Percentiles rank a stretch among this genome's conserved stretches.
phyloP scores from a whole-genome alignment of 2,888 invertebrate species.

The Euplagia quadripunctaria region DNA sequence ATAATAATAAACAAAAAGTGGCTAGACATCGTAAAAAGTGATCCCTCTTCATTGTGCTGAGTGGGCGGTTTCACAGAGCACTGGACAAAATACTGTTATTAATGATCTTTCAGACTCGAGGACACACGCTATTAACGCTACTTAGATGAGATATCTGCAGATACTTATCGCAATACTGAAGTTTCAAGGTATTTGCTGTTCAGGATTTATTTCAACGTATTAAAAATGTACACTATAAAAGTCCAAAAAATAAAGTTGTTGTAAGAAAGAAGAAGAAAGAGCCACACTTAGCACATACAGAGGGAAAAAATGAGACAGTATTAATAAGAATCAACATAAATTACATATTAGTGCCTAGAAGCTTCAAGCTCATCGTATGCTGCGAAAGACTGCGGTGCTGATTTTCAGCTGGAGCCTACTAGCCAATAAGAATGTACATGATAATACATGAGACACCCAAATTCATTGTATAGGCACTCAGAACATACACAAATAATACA shows the following conservation, averaged over 20 bases:
- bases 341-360: no score
- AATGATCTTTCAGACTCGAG: conserved; percentile 47
- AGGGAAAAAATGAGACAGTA: no score
- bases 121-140: conserved; percentile 18
- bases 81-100: conserved; percentile 53
- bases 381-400: no score
- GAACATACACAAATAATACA: no score
- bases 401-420: no score
- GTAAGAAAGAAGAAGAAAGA: not conserved
- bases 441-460: no score
- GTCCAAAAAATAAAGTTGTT: no score
- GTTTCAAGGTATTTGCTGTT: conserved; percentile 4
- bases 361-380: no score
- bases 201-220: conserved; percentile 1
- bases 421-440: no score
- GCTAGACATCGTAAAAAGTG: conserved; percentile 21
- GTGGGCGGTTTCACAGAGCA: conserved; percentile 35
- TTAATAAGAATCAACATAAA: no score
- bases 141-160: conserved; percentile 3
- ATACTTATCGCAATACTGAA: conserved; percentile 6
- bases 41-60: conserved; percentile 46
- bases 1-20: conserved; percentile 21
- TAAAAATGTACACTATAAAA: not conserved
- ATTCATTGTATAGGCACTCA: no score
- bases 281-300: no score